Conservation (phyloP, 2,113 vertebrate species). For the Jaculus jaculus region DNA sequence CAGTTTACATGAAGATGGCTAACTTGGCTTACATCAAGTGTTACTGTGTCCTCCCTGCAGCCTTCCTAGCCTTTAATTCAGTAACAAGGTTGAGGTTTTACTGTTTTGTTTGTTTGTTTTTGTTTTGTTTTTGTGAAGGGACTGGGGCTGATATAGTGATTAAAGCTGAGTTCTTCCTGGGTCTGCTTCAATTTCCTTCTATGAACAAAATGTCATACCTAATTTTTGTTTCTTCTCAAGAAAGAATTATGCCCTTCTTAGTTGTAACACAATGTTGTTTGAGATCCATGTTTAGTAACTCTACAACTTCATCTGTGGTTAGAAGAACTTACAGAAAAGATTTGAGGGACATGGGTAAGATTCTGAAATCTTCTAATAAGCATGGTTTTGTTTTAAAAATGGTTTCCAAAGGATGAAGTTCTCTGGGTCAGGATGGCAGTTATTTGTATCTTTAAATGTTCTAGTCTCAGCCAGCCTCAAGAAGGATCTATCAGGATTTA, state of each 20-base stretch:
- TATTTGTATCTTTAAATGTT: neutral
- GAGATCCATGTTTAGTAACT: neutral
- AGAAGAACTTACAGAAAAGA: neutral
- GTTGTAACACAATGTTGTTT: neutral
- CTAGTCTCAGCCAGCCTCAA: neutral
- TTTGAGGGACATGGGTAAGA: neutral
- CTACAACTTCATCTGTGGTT: neutral
- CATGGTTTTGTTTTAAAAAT: neutral
- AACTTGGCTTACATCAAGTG: neutral
- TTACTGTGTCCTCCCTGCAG: neutral
- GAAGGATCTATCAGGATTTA: neutral
- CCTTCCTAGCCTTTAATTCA: neutral
- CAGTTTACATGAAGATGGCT: neutral
- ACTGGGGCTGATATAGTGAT: neutral
- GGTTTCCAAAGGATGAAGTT: neutral
- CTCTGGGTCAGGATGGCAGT: neutral
- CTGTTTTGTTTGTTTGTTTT: too few species aligned
- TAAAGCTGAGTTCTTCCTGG: neutral
- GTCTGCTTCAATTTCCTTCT: neutral
- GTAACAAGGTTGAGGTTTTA: neutral
- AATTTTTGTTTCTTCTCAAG: slow-evolving; percentile 32
- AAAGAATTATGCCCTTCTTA: neutral
- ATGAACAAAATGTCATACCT: slow-evolving; percentile 10
- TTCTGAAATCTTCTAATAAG: neutral
- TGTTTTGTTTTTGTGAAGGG: too few species aligned